Base-by-base conservation (phyloP, 2,113 vertebrate species). In the Eublepharis macularius region DNA sequence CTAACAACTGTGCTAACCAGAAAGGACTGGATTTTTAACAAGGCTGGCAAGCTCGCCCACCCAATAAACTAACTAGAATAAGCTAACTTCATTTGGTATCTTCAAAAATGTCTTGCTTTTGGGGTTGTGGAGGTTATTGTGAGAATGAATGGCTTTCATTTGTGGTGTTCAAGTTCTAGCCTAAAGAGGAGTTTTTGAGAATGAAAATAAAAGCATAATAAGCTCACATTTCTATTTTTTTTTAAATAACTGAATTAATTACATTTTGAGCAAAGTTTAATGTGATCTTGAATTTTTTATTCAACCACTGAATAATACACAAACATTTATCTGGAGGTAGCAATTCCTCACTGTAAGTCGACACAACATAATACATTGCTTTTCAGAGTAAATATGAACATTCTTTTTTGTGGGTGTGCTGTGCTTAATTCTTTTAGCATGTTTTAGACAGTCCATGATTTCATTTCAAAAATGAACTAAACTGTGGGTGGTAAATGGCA, bases 401-500 rank as follows among this genome's bases (percentile, higher is more conserved):
- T 91, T 92, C 77, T 43, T 80, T 93, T 90, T 82, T 86, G 7
- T 90, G 72, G 39, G 72, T 70, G 49, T 93, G 70, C 43, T 86
- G 60, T 63, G 4, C 41, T 90, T 93, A 90, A 90, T 91, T 87
- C 36, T 76, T 94, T 88, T 92, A 94, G 89, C 13, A 73, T 92
- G 24, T 84, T 90, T 90, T 83, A 90, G 73, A 84, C 17, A 21
- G 82, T 49, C 69, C 82, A 70, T 57, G 80, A 76, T 92, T 92
- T 82, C 90, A 26, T 79, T 87, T 66, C 70, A 87, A 89, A 93
- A 90, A 45, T 84, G 86, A 91, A 87, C 75, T 89, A 45, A 87
- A 49, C 81, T 91, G 91, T 94, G 90, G 91, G 93, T 92, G 94
- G 94, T 90, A 93, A 91, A 94, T 93, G 77, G 69, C 86, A 92